Percentiles rank a stretch among this genome's conserved stretches.
Evolutionary conservation across 2,797 vertebrate species (phyloP).

Genomic region (Oryzias dopingdopingensis): DNA sequence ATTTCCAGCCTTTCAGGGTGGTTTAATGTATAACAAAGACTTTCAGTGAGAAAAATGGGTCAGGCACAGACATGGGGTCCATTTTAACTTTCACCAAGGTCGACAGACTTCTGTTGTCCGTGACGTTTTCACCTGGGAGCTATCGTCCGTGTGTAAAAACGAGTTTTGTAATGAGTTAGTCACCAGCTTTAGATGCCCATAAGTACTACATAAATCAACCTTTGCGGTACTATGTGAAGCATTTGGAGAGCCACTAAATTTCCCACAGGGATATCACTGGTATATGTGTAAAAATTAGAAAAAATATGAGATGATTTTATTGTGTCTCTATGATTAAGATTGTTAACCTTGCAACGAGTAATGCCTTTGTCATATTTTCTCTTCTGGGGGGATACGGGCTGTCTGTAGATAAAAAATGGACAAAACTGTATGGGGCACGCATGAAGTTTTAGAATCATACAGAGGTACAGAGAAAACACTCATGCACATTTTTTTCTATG

Average conservation of each 20-base stretch:
- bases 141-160: slow-evolving; percentile 63
- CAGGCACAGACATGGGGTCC: slow-evolving; percentile 37
- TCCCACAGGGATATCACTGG: slow-evolving; percentile 65
- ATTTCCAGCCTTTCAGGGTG: slow-evolving; percentile 37
- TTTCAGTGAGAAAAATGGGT: slow-evolving; percentile 54
- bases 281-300: slow-evolving; percentile 52
- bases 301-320: slow-evolving; percentile 62
- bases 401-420: no score
- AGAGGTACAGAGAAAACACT: no score
- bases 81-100: slow-evolving; percentile 63
- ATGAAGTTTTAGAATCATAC: no score
- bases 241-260: slow-evolving; percentile 55
- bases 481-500: no score
- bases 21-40: slow-evolving; percentile 30
- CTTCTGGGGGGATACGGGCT: no score
- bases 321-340: slow-evolving; percentile 50
- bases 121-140: slow-evolving; percentile 69
- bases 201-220: slow-evolving; percentile 52
- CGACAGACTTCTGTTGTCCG: slow-evolving; percentile 64
- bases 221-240: slow-evolving; percentile 35
- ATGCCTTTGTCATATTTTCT: no score
- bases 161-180: slow-evolving; percentile 66
- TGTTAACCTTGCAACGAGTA: slow-evolving; percentile 23
- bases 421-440: no score
- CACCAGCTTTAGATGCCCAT: slow-evolving; percentile 62